Evolutionary conservation across 64 coral and sea anemone species (phyloP).

Genomic region (Stichodactyla helianthus): DNA sequence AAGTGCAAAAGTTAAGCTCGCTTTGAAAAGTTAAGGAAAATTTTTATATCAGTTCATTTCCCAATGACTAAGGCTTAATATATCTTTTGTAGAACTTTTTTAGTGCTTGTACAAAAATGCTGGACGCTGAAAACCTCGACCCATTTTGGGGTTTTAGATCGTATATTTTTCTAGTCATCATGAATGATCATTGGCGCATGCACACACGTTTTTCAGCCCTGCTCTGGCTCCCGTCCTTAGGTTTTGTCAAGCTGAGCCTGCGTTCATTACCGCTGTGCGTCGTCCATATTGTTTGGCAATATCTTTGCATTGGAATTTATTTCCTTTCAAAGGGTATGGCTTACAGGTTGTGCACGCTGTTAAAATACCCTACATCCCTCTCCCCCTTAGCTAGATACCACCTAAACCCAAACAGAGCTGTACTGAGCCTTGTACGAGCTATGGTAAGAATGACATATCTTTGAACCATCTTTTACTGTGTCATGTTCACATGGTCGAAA

Average conservation of each 20-base stretch:
- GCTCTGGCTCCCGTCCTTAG: too few species aligned
- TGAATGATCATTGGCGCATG: too few species aligned
- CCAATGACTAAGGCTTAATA: too few species aligned
- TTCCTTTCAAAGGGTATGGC: constrained; percentile 48
- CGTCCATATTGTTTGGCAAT: constrained; percentile 24
- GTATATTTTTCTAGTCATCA: too few species aligned
- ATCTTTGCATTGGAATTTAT: background rate
- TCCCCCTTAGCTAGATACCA: constrained; percentile 16
- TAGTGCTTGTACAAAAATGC: too few species aligned
- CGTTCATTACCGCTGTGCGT: constrained; percentile 5
- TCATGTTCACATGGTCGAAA: background rate
- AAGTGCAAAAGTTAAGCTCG: too few species aligned
- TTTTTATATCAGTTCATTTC: too few species aligned
- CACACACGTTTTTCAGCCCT: too few species aligned
- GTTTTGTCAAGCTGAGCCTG: background rate
- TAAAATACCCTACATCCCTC: constrained; percentile 25
- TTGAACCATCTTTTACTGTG: background rate
- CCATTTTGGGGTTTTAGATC: too few species aligned
- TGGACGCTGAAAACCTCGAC: too few species aligned
- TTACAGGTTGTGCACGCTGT: constrained; percentile 32
- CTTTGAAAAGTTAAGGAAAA: too few species aligned
- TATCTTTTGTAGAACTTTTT: too few species aligned
- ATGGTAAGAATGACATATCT: constrained; percentile 55
- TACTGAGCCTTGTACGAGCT: constrained; percentile 30
- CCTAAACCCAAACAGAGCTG: constrained; percentile 3